Evolutionary conservation across 2,113 vertebrate genomes (phyloP).

Genomic region (Sceloporus undulatus): DNA sequence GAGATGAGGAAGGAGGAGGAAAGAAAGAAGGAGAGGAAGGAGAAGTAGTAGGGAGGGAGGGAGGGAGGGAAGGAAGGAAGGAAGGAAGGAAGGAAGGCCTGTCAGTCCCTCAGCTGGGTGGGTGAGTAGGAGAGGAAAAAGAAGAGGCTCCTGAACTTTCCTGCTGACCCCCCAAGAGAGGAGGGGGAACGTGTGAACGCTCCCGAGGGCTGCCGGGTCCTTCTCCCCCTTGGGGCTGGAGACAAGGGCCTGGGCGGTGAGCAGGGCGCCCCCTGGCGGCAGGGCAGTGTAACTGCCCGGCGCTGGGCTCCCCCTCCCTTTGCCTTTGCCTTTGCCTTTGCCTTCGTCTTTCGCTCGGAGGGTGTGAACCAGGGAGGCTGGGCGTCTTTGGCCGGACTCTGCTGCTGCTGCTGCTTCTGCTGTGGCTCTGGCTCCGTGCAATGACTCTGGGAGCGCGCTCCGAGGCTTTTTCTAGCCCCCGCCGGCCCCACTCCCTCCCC

Average conservation of each 20-base stretch:
- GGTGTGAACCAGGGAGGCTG: conserved; percentile 25
- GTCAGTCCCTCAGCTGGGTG: too few relatives aligned
- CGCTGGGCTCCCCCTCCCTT: conserved; percentile 35
- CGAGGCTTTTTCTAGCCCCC: background rate
- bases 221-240: too few relatives aligned
- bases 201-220: too few relatives aligned
- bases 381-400: conserved; percentile 58
- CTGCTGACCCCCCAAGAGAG: too few relatives aligned
- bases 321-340: too few relatives aligned
- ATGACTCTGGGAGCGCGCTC: conserved; percentile 17
- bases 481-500: conserved; percentile 50
- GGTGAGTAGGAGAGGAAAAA: background rate
- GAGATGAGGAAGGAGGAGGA: too few relatives aligned
- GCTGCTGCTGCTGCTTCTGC: background rate
- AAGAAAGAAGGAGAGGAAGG: too few relatives aligned
- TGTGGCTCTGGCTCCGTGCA: background rate
- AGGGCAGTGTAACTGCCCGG: conserved; percentile 46
- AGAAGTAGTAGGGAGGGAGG: too few relatives aligned
- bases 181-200: background rate
- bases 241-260: background rate
- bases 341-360: too few relatives aligned
- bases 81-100: too few relatives aligned
- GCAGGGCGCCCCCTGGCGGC: conserved; percentile 60
- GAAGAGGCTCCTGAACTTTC: background rate
- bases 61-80: fast-evolving